Conservation (phyloP, 2,888 invertebrate genomes). For the Limnephilus rhombicus region DNA sequence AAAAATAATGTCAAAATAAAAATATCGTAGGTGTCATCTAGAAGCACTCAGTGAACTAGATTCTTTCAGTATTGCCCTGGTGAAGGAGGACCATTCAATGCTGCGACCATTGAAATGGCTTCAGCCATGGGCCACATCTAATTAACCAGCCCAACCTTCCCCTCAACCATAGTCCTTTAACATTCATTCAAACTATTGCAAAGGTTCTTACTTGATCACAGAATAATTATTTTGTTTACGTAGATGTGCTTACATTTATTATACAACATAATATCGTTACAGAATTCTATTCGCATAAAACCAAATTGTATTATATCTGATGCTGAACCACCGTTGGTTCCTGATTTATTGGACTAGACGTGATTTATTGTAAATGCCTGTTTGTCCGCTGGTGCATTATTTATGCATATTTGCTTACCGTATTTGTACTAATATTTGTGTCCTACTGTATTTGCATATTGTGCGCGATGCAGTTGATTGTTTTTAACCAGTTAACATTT, state of each 20-base stretch:
- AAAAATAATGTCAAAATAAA: too few species aligned
- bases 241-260: neutral
- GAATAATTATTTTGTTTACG: too few species aligned
- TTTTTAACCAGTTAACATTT: neutral
- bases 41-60: too few species aligned
- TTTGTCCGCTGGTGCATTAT: neutral
- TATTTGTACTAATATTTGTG: neutral
- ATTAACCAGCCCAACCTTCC: too few species aligned
- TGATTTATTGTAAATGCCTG: neutral
- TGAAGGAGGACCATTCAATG: too few species aligned
- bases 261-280: neutral
- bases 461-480: neutral
- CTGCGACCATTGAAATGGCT: too few species aligned
- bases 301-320: neutral
- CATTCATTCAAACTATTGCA: too few species aligned
- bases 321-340: neutral
- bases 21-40: too few species aligned
- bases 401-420: neutral
- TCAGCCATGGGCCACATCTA: too few species aligned
- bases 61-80: too few species aligned
- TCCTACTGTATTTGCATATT: neutral
- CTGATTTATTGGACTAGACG: neutral
- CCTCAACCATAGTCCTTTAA: too few species aligned
- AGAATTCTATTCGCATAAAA: neutral
- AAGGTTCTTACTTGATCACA: too few species aligned